Base-by-base conservation (phyloP, 2,113 vertebrate genomes). In the Myxocyprinus asiaticus region DNA sequence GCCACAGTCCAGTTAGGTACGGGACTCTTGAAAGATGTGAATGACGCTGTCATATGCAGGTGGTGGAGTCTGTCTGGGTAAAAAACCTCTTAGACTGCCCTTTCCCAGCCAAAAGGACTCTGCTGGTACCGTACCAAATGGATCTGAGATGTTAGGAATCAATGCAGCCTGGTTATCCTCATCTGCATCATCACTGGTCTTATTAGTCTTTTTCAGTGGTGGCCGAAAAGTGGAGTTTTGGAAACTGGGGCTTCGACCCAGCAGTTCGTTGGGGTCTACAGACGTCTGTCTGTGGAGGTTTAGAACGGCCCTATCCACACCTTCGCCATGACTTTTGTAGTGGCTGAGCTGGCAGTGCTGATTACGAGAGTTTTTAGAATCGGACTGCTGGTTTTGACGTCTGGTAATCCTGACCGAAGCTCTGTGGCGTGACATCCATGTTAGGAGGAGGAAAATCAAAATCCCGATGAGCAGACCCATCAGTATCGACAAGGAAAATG, bases 41-140 rank as follows among this genome's bases (percentile, higher is more conserved):
- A 99, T 96, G 85, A 98, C 95, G 48, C 94, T 95, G 84, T 98
- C 94, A 5, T 99, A 98, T 8, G 96, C 94, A 0, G 97, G 97
- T 50, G 97, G 96, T 0, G 95, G 94, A 0, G 92, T 94, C 73
- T 94, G 94, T 0, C 94, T 91, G 7, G 95, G 91, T 0, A 96
- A 89, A 67, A 95, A 95, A 22, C 92, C 88, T 51, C 94, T 95
- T 4, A 97, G 93, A 70, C 90, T 90, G 9, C 89, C 95, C 80
- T 85, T 90, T 10, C 91, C 96, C 82, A 97, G 89, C 96, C 96
- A 98, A 86, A 94, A 96, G 68, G 94, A 95, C 48, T 96, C 79
- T 0, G 88, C 71, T 82, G 77, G 88, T 0, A 87, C 74, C 10
- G 87, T 88, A 67, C 89, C 86, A 0, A 83, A 87, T 0, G 94